A percentile compares a stretch with the other conserved stretches of the same genome.
phyloP scores from a whole-genome alignment of 2,888 invertebrate genomes.

The Phania funesta region DNA sequence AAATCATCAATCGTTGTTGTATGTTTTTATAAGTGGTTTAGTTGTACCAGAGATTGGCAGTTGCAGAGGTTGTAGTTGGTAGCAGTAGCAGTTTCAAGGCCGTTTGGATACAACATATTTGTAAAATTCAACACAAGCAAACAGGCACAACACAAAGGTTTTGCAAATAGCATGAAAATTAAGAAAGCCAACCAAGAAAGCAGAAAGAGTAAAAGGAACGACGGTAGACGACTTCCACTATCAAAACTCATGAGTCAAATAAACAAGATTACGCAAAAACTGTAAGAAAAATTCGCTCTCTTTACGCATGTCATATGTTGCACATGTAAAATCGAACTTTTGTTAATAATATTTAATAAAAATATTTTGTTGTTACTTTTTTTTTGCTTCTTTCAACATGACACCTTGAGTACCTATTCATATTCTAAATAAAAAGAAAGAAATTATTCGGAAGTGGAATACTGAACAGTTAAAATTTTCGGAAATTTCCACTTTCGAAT shows the following conservation, averaged over 20 bases:
- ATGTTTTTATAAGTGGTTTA: conserved; percentile 3
- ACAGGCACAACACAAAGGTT: conserved; percentile 20
- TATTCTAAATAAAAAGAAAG: too few species aligned
- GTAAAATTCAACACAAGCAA: background rate
- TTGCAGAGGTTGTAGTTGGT: background rate
- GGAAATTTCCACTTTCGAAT: too few species aligned
- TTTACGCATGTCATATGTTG: too few species aligned
- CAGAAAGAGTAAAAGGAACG: background rate
- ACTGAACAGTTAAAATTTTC: too few species aligned
- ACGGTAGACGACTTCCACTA: background rate
- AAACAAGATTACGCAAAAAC: background rate
- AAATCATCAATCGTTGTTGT: background rate
- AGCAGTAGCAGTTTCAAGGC: conserved; percentile 53
- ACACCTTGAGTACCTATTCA: too few species aligned
- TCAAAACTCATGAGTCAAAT: background rate
- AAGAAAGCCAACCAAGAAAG: background rate
- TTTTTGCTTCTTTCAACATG: too few species aligned
- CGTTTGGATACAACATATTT: conserved; percentile 35
- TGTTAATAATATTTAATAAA: too few species aligned
- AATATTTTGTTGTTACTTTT: too few species aligned
- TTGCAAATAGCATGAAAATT: conserved; percentile 25
- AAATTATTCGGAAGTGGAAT: too few species aligned
- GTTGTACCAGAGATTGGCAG: background rate
- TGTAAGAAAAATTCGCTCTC: background rate
- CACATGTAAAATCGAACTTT: too few species aligned